Percentiles rank a stretch among this genome's conserved stretches.
These are phyloP conservation scores for Bergia puertoricense DNA, from an alignment of 92 coral and sea anemone genomes.

Conservation along the genomic window DNA sequence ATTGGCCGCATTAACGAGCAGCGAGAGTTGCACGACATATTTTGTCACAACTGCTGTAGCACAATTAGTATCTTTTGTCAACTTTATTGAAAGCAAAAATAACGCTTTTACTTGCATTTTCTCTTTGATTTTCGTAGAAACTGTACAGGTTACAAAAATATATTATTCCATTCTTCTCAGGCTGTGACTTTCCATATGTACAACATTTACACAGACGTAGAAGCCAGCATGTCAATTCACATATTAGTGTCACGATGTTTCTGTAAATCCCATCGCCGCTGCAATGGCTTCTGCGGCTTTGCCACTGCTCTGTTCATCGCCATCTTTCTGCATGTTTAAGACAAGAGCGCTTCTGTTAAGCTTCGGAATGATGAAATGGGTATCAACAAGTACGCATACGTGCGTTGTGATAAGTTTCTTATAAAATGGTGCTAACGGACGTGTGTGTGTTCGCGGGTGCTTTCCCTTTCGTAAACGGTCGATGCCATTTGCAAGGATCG, in stretches of 20 bases:
- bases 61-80: no score
- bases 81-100: no score
- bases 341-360: neutral
- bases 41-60: no score
- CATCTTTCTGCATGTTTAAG: constrained; percentile 73
- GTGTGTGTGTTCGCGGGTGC: no score
- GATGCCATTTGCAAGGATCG: no score
- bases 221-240: neutral
- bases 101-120: neutral
- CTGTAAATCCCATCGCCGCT: constrained; percentile 76
- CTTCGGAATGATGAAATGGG: neutral
- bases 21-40: no score
- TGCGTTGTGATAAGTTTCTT: no score
- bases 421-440: no score
- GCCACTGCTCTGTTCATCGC: constrained; percentile 91
- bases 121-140: neutral
- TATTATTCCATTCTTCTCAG: neutral
- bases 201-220: neutral
- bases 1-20: no score
- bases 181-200: neutral
- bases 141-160: neutral
- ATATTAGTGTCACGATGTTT: neutral
- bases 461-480: no score
- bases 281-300: constrained; percentile 86
- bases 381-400: neutral